Evolutionary conservation across 2,888 invertebrate species (phyloP).

Genomic region (Scrobipalpa atriplicella): DNA sequence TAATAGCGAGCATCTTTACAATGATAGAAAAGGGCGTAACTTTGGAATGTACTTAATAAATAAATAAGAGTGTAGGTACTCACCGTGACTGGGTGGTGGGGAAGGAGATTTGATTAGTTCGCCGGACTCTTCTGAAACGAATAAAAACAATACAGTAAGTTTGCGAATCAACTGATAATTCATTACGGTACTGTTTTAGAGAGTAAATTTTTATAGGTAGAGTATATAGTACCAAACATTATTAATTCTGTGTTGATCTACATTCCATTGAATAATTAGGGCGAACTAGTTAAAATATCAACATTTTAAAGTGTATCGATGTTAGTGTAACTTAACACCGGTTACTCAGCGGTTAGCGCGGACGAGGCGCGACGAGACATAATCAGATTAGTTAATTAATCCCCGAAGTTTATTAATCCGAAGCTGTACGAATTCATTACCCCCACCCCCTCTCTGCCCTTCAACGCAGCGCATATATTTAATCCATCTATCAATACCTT

Average conservation of each 20-base stretch:
- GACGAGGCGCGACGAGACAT: constrained; percentile 32
- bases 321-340: constrained; percentile 5
- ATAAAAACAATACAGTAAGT: not conserved
- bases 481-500: constrained; percentile 7
- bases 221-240: not conserved
- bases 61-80: constrained; percentile 52
- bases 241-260: not conserved
- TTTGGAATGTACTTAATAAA: not conserved
- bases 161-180: not conserved
- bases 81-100: constrained; percentile 89
- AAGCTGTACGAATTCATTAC: constrained; percentile 19
- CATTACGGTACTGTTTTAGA: not conserved
- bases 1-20: not conserved
- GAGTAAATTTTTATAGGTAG: not conserved
- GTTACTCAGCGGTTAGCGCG: not conserved
- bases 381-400: constrained; percentile 46
- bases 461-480: constrained; percentile 4
- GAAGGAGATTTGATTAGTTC: constrained; percentile 90
- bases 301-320: not conserved
- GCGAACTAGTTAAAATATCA: not conserved
- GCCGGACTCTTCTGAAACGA: constrained; percentile 80
- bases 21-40: not conserved
- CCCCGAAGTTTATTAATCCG: constrained; percentile 29
- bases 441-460: not conserved
- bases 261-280: not conserved